Evolutionary conservation across 2,113 vertebrate species (phyloP).

Genomic region (Calonectris borealis): DNA sequence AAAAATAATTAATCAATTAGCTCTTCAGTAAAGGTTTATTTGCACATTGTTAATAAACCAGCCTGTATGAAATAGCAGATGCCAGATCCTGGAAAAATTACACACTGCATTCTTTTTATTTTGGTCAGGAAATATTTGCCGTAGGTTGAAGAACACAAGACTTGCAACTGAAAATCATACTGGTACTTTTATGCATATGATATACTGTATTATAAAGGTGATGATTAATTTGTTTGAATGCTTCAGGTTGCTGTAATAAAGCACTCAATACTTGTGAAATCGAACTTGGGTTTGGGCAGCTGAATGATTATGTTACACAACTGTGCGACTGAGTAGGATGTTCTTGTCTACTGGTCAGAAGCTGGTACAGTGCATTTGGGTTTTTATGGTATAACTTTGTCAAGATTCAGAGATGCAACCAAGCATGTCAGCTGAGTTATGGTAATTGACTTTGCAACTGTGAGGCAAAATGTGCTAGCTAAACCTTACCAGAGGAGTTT

Average conservation of each 20-base stretch:
- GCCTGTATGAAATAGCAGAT: constrained; percentile 68
- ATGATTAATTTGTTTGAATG: constrained; percentile 81
- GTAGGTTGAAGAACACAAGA: constrained; percentile 81
- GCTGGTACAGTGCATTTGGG: constrained; percentile 28
- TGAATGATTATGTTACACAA: constrained; percentile 16
- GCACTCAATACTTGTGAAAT: constrained; percentile 82
- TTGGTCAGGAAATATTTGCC: constrained; percentile 52
- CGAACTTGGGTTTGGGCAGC: constrained; percentile 39
- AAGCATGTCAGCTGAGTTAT: not conserved
- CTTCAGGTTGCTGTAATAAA: constrained; percentile 90
- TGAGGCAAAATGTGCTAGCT: not conserved
- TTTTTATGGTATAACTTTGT: not conserved
- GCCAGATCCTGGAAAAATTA: constrained; percentile 68
- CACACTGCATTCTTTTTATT: constrained; percentile 80
- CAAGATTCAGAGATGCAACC: not conserved
- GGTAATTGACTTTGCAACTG: not conserved
- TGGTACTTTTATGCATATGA: constrained; percentile 86
- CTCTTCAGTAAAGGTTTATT: constrained; percentile 77
- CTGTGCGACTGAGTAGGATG: not conserved
- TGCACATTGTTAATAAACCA: constrained; percentile 80
- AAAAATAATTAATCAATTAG: constrained; percentile 59
- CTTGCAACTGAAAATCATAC: constrained; percentile 72
- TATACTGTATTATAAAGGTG: constrained; percentile 82
- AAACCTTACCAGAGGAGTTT: not conserved
- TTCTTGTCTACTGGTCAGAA: constrained; percentile 9